A percentile compares a stretch with the other conserved stretches of the same genome.
Conservation (phyloP, 2,113 vertebrate species). For the Cephalopterus ornatus region DNA sequence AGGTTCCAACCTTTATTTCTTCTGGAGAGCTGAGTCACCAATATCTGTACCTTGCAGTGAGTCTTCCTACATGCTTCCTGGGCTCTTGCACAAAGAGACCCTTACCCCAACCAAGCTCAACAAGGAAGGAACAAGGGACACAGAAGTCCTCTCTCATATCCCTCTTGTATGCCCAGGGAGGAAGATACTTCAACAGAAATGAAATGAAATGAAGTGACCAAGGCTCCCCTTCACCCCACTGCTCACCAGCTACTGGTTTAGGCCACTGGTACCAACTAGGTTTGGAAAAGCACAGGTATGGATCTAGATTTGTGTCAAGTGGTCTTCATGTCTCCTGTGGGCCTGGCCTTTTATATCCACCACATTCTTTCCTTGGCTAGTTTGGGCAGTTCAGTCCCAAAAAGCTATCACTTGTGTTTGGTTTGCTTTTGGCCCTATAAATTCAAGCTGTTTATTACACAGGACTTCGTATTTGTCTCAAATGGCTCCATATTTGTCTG, state of each 20-base stretch:
- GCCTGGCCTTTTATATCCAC: not conserved
- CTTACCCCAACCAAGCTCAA: not conserved
- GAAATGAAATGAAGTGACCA: not conserved
- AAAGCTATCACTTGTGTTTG: not conserved
- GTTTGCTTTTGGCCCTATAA: not conserved
- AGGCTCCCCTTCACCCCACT: not conserved
- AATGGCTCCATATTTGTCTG: constrained; percentile 12
- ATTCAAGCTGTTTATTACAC: constrained; percentile 31
- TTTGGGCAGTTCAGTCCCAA: not conserved
- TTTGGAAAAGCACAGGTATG: not conserved
- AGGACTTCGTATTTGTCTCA: constrained; percentile 28
- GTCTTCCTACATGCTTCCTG: not conserved
- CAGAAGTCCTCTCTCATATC: not conserved
- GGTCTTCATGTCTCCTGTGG: accelerated
- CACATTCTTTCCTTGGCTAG: not conserved
- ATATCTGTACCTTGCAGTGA: not conserved
- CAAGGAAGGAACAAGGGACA: not conserved
- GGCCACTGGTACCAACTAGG: not conserved
- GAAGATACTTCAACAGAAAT: not conserved
- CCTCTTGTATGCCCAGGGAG: not conserved
- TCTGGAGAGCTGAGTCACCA: not conserved
- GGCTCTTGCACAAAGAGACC: not conserved
- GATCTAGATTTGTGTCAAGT: not conserved
- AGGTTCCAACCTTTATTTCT: not conserved
- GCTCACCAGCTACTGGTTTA: not conserved